Evolutionary conservation across 2,888 invertebrate genomes (phyloP), one percentile per base, ranked within the genome.

Genomic region (Agrotis segetum): DNA sequence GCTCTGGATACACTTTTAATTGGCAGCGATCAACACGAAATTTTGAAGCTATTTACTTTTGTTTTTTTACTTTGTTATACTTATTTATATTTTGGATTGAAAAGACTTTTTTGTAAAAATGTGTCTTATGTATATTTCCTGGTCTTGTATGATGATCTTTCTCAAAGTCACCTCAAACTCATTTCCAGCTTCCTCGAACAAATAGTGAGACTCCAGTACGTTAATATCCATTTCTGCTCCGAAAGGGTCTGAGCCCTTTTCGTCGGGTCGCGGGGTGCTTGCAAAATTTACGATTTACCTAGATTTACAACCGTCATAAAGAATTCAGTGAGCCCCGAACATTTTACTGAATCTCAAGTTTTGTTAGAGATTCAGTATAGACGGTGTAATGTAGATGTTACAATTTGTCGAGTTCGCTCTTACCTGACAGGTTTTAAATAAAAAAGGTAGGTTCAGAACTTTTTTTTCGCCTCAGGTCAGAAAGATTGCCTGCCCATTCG

Each of bases 301-400:
- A 92, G 93, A 94, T 95, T 95, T 94, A 95, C 92, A 89, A 84
- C 91, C 86, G 87, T 91, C 93, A 93, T 94, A 94, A 95, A 94
- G 92, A 90, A 94, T 95, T 94, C 94, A 94, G 90, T 81, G 87
- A 81, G 75, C 77, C 79, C 85, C 74, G 84, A 79, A 81, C 85
- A 84, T 84, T 87, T 85, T 79, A 86, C 88, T 88, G 40, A 40
- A 40, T 88, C 85, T 83, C 87, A 87, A 89, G 88, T 88, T 88
- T 84, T 82, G 84, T 87, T 68, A 50, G 71, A 73, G 34, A 49
- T 56, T 56, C 46, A 62, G 49, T 63, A 60, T 56, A 60, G 61
- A 29, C 67, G 49, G 59, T 84, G 79, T 84, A 70, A 71, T 77
- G 71, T 70, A 66, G 74, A 74, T 74, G 73, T 74, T 59, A 70